phyloP scores from a whole-genome alignment of 2,888 invertebrate species.

The Trilocha varians region DNA sequence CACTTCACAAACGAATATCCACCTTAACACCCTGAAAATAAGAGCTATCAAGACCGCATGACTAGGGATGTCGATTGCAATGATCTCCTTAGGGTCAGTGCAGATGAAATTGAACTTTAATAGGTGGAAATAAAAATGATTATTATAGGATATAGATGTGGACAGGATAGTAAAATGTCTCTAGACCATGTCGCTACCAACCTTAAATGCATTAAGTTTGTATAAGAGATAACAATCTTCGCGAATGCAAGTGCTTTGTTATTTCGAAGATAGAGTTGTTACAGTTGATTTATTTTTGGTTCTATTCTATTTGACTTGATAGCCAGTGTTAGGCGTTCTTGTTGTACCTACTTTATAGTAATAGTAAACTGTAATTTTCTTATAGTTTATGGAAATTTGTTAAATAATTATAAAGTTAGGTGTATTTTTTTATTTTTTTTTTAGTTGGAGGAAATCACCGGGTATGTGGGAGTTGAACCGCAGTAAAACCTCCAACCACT shows the following conservation, averaged over 20 bases:
- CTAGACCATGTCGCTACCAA: constrained; percentile 70
- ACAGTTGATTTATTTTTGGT: constrained; percentile 67
- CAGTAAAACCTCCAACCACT: no score
- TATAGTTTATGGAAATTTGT: no score
- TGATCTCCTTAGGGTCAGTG: constrained; percentile 3
- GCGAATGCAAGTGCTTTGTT: constrained; percentile 62
- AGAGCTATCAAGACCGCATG: constrained; percentile 21
- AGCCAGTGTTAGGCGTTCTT: constrained; percentile 34
- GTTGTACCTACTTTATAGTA: no score
- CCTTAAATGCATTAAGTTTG: constrained; percentile 71
- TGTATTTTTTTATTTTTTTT: no score
- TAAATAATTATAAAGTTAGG: no score
- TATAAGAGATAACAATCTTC: constrained; percentile 71
- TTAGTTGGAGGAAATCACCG: no score
- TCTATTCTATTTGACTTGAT: constrained; percentile 57
- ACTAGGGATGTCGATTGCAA: constrained; percentile 5
- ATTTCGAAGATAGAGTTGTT: constrained; percentile 70
- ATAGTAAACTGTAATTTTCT: no score
- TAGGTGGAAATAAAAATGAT: background rate
- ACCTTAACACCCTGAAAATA: constrained; percentile 23
- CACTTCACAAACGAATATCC: constrained; percentile 23
- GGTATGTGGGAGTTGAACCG: no score
- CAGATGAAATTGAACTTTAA: constrained; percentile 6
- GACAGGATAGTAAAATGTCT: constrained; percentile 55
- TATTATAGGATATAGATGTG: constrained; percentile 9